Evolutionary conservation across 2,113 vertebrate genomes (phyloP).

Genomic region (Sinocyclocheilus rhinocerous): DNA sequence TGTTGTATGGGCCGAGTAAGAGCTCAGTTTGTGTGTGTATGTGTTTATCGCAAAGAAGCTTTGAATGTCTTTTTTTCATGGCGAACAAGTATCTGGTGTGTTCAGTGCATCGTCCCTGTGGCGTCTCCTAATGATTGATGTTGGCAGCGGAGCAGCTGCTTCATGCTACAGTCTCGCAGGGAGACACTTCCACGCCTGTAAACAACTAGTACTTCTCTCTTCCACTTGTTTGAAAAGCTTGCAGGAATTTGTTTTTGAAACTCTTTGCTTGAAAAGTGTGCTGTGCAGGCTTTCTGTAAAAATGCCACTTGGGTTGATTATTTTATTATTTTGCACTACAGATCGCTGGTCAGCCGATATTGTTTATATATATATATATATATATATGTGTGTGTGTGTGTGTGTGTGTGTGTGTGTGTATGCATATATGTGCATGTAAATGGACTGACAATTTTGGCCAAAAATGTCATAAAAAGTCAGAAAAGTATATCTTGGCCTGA

Average conservation of each 20-base stretch:
- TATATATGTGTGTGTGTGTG: no score
- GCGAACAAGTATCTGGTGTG: conserved; percentile 33
- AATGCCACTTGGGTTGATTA: background rate
- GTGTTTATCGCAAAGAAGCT: conserved; percentile 20
- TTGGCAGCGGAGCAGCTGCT: conserved; percentile 62
- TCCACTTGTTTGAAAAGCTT: conserved; percentile 50
- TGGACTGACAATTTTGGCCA: no score
- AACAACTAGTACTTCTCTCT: conserved; percentile 50
- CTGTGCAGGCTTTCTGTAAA: background rate
- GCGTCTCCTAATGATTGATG: conserved; percentile 60
- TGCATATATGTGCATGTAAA: no score
- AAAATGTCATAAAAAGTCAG: no score
- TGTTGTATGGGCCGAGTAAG: background rate
- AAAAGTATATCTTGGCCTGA: no score
- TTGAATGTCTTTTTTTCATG: conserved; percentile 20
- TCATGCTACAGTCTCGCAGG: conserved; percentile 61
- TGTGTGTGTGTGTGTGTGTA: no score
- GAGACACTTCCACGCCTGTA: conserved; percentile 46
- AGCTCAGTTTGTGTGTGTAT: background rate
- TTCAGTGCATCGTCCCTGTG: conserved; percentile 27
- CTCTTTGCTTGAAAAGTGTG: conserved; percentile 18
- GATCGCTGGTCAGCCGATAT: background rate
- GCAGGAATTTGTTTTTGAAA: conserved; percentile 49
- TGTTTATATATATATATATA: no score
- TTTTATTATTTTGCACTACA: background rate